Evolutionary conservation across 2,113 vertebrate species (phyloP).

Genomic region (Terrapene triunguis): DNA sequence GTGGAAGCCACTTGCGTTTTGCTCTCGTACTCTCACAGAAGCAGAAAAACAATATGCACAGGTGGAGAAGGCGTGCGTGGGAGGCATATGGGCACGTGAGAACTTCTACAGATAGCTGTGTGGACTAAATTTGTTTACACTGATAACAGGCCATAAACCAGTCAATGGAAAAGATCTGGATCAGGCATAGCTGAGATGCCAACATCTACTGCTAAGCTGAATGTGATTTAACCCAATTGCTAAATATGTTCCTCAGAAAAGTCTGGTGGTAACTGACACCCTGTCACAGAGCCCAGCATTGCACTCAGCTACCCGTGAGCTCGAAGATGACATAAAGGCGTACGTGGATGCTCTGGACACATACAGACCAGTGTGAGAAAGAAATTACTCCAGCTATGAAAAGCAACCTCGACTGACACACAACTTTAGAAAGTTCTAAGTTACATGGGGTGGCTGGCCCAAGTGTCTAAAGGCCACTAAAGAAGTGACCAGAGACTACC

Average conservation of each 20-base stretch:
- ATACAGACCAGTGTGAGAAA: neutral
- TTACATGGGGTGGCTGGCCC: too few species aligned
- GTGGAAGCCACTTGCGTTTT: too few species aligned
- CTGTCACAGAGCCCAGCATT: neutral
- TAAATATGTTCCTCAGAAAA: neutral
- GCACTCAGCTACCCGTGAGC: neutral
- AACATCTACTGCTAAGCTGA: neutral
- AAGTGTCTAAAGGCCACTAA: too few species aligned
- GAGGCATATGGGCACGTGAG: too few species aligned
- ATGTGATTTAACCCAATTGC: neutral
- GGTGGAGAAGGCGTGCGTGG: too few species aligned
- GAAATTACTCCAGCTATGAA: neutral
- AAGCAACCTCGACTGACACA: neutral
- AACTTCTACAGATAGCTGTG: neutral
- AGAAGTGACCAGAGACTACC: too few species aligned
- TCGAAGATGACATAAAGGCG: neutral
- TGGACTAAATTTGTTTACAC: neutral
- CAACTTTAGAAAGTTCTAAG: too few species aligned
- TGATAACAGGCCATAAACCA: neutral
- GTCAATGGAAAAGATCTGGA: neutral
- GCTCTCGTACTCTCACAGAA: neutral
- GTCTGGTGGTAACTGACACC: rapidly evolving
- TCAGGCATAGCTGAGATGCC: neutral
- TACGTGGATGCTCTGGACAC: neutral
- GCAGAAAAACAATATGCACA: too few species aligned